Evolutionary conservation across 2,888 invertebrate genomes (phyloP), one percentile per base, ranked within the genome.

Genomic region (Monoplex corrugatus): DNA sequence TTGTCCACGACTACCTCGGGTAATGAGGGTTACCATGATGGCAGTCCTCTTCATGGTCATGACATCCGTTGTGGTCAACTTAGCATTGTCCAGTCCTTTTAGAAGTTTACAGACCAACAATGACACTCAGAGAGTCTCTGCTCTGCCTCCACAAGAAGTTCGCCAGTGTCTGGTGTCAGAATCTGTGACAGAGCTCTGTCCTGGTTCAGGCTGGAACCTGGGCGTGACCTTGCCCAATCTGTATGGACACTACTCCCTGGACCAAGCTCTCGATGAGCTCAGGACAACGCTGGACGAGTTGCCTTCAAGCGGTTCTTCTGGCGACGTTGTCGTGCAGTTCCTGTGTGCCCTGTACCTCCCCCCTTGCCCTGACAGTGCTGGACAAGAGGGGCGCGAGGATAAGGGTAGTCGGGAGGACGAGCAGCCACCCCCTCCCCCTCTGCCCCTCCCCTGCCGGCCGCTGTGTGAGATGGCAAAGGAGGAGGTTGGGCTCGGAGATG

Each of bases 381-480:
- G 19, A 35, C 2, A 35, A 38, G 35, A 8, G 16, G 35, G 35
- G 35, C 57, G 3, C 32, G 63, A 35, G 45, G 32, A 3, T 10
- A 63, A 0, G 5, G 57, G 16, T 19, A n/a, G 2, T 6, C 13
- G n/a, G n/a, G n/a, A n/a, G n/a, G n/a, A n/a, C n/a, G n/a, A n/a
- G n/a, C n/a, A n/a, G n/a, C n/a, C 16, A 13, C 50, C n/a, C 23
- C 38, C 75, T 75, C 13, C 75, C 16, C 80, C 38, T 0, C 23
- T 80, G 80, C 82, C 57, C 10, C 38, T 87, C 1, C 87, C 87
- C 0, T 87, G 87, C n/a, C 82, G 87, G 5, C 63, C 80, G 8
- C 45, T 87, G 80, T 87, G 87, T 63, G 87, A 87, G 82, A 45
- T 87, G 80, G 87, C 87, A n/a, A 82, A 63, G 80, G 82, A 87